Conservation (phyloP, 2,888 invertebrate genomes). For the Metalampra italica region DNA sequence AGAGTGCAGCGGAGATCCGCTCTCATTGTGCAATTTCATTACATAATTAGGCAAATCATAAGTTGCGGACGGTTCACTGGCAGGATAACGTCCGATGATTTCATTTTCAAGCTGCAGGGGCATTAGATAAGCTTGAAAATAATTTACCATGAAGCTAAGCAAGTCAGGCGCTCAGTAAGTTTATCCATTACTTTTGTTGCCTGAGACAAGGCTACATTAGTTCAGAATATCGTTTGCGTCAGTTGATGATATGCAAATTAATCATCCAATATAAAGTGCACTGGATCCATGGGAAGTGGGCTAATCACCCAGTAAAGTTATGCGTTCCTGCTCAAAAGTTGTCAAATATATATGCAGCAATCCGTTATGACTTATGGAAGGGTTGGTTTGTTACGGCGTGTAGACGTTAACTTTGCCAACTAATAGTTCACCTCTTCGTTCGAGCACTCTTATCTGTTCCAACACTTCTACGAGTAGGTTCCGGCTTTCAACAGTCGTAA, state of each 20-base stretch:
- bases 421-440: conserved; percentile 25
- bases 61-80: conserved; percentile 29
- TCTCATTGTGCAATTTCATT: conserved; percentile 56
- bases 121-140: conserved; percentile 1
- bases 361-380: conserved; percentile 22
- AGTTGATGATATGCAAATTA: conserved; percentile 12
- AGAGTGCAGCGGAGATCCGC: conserved; percentile 49
- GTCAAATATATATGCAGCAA: conserved; percentile 30
- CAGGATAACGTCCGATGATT: conserved; percentile 1
- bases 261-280: conserved; percentile 9
- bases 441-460: conserved; percentile 17
- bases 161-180: neutral
- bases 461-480: conserved; percentile 7
- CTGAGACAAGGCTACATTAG: conserved; percentile 1
- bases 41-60: conserved; percentile 55
- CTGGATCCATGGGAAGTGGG: conserved; percentile 9
- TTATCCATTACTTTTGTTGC: neutral
- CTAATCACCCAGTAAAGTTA: conserved; percentile 11
- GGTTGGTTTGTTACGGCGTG: conserved; percentile 13
- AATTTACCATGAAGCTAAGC: conserved; percentile 1
- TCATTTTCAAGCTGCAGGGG: neutral
- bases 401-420: conserved; percentile 22
- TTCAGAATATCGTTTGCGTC: conserved; percentile 7
- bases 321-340: conserved; percentile 19
- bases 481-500: conserved; percentile 12